Evolutionary conservation across 2,888 invertebrate genomes (phyloP), one percentile per base, ranked within the genome.

Genomic region (Cordilura impudica): DNA sequence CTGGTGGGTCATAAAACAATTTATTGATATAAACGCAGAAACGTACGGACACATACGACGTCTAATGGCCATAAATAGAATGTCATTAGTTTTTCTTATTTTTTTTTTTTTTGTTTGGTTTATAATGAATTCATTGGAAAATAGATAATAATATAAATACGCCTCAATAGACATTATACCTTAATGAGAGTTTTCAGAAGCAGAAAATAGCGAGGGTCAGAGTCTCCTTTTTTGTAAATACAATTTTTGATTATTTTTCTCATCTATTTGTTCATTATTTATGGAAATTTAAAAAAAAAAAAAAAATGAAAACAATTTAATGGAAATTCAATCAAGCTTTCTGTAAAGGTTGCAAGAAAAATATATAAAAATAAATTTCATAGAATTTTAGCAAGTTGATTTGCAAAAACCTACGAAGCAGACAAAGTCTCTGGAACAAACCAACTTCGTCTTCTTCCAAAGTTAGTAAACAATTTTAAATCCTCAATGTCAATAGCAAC

Each of bases 271-370:
- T 54, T 81, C 83, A 86, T 87, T 86, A 86, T 84, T 81, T 84
- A 87, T 86, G 86, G 85, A 84, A 87, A 87, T 86, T 81, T 83
- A 83, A 82, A 83, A 84, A 85, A 26, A 54, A 67, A n/a, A n/a
- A n/a, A n/a, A n/a, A n/a, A n/a, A n/a, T n/a, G n/a, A n/a, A n/a
- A n/a, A n/a, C n/a, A 56, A 66, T 61, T 16, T 58, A 60, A 81
- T 70, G 43, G 51, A 65, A 81, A 81, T 82, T 81, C 82, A 81
- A 83, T 84, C 81, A 83, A 75, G 71, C 81, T 61, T 81, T 60
- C 54, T 81, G 66, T 80, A 78, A 82, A 79, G 65, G 47, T 43
- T 70, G 51, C 70, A 53, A 77, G 76, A 75, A 71, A n/a, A 65
- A 72, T 43, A n/a, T 73, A 71, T 67, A 71, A 51, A 35, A 67